Percentiles rank a stretch among this genome's conserved stretches.
These are phyloP conservation scores for Porites cylindrica DNA, from an alignment of 92 coral and sea anemone genomes.

Conservation along the genomic window DNA sequence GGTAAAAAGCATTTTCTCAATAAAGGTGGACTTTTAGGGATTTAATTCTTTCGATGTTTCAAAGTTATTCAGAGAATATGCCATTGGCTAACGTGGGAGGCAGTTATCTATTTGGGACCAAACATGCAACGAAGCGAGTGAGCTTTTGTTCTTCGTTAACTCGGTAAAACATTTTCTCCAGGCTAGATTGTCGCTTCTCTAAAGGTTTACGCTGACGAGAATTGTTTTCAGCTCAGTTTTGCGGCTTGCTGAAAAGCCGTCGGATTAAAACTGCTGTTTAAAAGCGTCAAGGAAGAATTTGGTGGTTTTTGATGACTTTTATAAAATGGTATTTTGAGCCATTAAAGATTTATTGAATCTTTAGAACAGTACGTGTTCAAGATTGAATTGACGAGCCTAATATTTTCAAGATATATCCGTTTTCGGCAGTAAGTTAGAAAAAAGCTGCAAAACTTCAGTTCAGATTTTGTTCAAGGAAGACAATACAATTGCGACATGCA, in stretches of 20 bases:
- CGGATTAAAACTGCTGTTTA: slow-evolving; percentile 8
- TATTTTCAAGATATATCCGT: not conserved
- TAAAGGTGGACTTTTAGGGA: too few relatives aligned
- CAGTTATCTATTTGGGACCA: not conserved
- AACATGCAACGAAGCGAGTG: not conserved
- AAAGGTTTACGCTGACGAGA: not conserved
- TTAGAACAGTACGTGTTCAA: not conserved
- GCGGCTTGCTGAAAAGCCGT: slow-evolving; percentile 19
- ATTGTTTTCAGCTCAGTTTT: not conserved
- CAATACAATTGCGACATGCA: not conserved
- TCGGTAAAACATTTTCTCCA: not conserved
- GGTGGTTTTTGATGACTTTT: slow-evolving; percentile 62
- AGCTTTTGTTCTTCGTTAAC: slow-evolving; percentile 25
- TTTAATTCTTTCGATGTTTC: not conserved
- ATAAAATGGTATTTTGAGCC: slow-evolving; percentile 68
- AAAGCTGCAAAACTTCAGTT: not conserved
- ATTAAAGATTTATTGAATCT: slow-evolving; percentile 70
- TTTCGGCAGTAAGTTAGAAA: not conserved
- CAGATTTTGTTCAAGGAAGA: not conserved
- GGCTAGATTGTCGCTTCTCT: not conserved
- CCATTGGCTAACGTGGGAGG: not conserved
- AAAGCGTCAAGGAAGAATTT: slow-evolving; percentile 10
- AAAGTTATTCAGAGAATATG: not conserved
- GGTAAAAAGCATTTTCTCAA: not conserved
- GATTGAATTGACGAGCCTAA: not conserved